Evolutionary conservation across 2,888 invertebrate species (phyloP), one percentile per base, ranked within the genome.

Genomic region (Blastobasis adustella): DNA sequence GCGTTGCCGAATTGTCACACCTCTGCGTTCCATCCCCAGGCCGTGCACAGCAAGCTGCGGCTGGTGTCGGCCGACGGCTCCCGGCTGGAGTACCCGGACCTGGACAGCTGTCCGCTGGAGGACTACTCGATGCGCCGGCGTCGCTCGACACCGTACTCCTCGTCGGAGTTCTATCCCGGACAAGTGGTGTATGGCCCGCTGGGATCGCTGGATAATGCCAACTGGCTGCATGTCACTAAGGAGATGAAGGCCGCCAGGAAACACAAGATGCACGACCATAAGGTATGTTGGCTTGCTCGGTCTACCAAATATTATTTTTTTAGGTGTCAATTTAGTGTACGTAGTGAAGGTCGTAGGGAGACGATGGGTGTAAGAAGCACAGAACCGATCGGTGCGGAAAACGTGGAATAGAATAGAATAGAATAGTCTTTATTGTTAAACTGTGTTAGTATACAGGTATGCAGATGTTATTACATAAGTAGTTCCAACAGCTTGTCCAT

Each of bases 181-280:
- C 88, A 88, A 57, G 91, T 92, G 60, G 89, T 96, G 45, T 91
- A 91, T 68, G 96, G 96, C 0, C 92, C 93, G 0, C 79, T 94
- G 36, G 92, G 93, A 10, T 91, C 93, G 45, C 83, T 96, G 52
- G 94, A 95, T 64, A 93, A 92, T 56, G 94, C 95, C 1, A 93
- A 93, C 68, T 96, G 97, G 95, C 85, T 96, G 36, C 91, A 93
- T 53, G 91, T 93, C 59, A 92, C 94, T 6, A 93, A 94, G 74
- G 91, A 93, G 57, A 92, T 95, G 90, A 93, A 93, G 68, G 82
- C 85, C 9, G 90, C 90, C 41, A 84, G 89, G 60, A 91, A 91
- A 68, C 90, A 90, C 49, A 91, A 90, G 64, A 88, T 88, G 76
- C 82, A 90, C 57, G 88, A 89, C 60, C 87, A 89, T 59, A 91